Percentiles rank a stretch among this genome's conserved stretches.
These are phyloP conservation scores for Chlorops oryzae DNA, from an alignment of 1,140 invertebrate genomes.

Conservation along the genomic window DNA sequence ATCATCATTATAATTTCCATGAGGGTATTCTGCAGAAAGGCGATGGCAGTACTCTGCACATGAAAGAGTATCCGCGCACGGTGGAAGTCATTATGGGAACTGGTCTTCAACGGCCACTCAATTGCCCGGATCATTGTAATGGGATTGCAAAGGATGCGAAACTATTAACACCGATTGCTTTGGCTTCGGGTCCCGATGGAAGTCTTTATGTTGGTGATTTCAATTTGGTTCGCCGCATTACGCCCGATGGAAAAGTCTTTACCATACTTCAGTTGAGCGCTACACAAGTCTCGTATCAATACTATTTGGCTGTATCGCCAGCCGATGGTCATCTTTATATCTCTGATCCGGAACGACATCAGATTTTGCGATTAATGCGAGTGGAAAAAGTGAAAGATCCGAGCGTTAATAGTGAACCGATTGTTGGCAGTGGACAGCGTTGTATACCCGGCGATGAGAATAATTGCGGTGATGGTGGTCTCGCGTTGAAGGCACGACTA, in stretches of 20 bases:
- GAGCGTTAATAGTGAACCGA: constrained; percentile 76
- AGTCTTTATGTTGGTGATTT: constrained; percentile 96
- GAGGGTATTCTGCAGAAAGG: constrained; percentile 95
- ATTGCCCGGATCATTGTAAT: constrained; percentile 75
- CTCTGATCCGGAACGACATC: constrained; percentile 89
- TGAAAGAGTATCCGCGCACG: constrained; percentile 86
- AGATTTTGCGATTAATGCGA: constrained; percentile 69
- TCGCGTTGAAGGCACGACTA: constrained; percentile 81
- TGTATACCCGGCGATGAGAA: constrained; percentile 88
- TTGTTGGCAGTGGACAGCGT: constrained; percentile 91
- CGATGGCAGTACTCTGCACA: constrained; percentile 85
- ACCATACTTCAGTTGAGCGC: constrained; percentile 89
- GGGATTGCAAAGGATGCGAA: constrained; percentile 78
- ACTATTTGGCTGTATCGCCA: constrained; percentile 90
- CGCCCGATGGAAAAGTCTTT: constrained; percentile 83
- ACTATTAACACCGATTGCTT: constrained; percentile 83
- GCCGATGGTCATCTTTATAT: constrained; percentile 93
- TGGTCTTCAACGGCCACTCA: constrained; percentile 72
- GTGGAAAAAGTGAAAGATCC: constrained; percentile 75
- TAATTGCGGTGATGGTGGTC: constrained; percentile 89
- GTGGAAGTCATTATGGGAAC: constrained; percentile 91
- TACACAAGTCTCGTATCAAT: constrained; percentile 90
- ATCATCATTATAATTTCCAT: constrained; percentile 97
- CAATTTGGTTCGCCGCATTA: constrained; percentile 88
- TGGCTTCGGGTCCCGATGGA: constrained; percentile 91